These are phyloP conservation scores for Temnothorax curvispinosus DNA, from an alignment of 1,140 invertebrate species.

Conservation along the genomic window DNA sequence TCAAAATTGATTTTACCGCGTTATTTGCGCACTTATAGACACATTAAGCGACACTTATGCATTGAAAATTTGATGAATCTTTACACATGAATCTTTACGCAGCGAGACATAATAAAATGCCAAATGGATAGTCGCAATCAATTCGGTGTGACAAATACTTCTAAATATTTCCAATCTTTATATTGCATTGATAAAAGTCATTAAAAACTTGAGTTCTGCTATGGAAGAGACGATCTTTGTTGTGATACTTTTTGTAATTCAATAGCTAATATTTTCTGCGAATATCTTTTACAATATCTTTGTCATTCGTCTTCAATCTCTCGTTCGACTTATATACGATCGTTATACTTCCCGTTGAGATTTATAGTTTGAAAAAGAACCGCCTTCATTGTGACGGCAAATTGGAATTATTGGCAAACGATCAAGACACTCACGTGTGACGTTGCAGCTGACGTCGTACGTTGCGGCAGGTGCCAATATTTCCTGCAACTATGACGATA, in stretches of 20 bases:
- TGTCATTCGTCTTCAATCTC: background rate
- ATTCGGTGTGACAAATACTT: background rate
- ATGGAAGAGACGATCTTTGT: background rate
- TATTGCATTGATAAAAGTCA: background rate
- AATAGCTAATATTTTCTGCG: background rate
- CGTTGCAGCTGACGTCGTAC: conserved; percentile 23
- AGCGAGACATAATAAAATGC: background rate
- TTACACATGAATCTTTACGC: background rate
- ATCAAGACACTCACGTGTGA: conserved; percentile 4
- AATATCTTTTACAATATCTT: background rate
- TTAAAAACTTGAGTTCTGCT: background rate
- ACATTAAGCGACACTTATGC: background rate
- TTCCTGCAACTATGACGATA: conserved; percentile 22
- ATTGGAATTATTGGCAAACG: conserved; percentile 28
- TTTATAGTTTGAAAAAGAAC: conserved; percentile 5
- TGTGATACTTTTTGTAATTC: background rate
- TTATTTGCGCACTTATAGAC: background rate
- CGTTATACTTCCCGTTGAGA: background rate
- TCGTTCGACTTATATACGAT: background rate
- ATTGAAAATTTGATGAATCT: conserved; percentile 21
- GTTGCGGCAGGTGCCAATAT: conserved; percentile 17
- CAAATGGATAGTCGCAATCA: too few species aligned
- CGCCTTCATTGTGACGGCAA: background rate
- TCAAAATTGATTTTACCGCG: conserved; percentile 7
- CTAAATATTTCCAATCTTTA: background rate